Evolutionary conservation across 2,888 invertebrate species (phyloP), one percentile per base, ranked within the genome.

Genomic region (Drosophila recens): DNA sequence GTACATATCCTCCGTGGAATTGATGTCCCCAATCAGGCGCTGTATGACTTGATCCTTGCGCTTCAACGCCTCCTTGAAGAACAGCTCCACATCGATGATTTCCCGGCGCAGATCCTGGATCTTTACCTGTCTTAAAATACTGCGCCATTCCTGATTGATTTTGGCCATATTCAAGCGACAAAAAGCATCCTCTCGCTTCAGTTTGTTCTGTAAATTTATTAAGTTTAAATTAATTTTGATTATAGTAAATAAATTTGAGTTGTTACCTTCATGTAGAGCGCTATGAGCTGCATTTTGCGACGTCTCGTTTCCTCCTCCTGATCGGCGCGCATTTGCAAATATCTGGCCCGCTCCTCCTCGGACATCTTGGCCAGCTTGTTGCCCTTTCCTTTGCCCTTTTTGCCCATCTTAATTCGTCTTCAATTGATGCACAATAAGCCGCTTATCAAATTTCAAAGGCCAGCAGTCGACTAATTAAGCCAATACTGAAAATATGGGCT

Each of bases 121-220:
- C 93, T 97, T 97, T 56, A 95, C 94, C 90, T 94, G 95, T 0
- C 97, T 94, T 61, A 97, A 92, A 67, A 96, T 94, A 71, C 95
- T 95, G 51, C 97, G 95, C 97, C 97, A 97, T 91, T 96, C 95
- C 92, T 97, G 96, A 90, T 97, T 97, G 58, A 97, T 95, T 93
- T 97, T 97, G 0, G 97, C 96, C 71, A 95, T 94, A 90, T 97
- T 97, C 54, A 96, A 93, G 53, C 97, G 95, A 3, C 96, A 94
- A 91, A 95, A 97, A 0, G 95, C 95, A 91, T 97, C 96, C 91
- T 97, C 97, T 74, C 95, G 95, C 91, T 95, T 96, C 8, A 97
- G 93, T 94, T 97, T 97, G 89, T 96, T 97, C 97, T 97, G 91
- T 30, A 93, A 17, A 17, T 17, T 17, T 17, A 17, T 17, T 17